Percentiles rank a stretch among this genome's conserved stretches.
These are phyloP conservation scores for Chrysomela aeneicollis DNA, from an alignment of 2,888 invertebrate species.

Conservation along the genomic window DNA sequence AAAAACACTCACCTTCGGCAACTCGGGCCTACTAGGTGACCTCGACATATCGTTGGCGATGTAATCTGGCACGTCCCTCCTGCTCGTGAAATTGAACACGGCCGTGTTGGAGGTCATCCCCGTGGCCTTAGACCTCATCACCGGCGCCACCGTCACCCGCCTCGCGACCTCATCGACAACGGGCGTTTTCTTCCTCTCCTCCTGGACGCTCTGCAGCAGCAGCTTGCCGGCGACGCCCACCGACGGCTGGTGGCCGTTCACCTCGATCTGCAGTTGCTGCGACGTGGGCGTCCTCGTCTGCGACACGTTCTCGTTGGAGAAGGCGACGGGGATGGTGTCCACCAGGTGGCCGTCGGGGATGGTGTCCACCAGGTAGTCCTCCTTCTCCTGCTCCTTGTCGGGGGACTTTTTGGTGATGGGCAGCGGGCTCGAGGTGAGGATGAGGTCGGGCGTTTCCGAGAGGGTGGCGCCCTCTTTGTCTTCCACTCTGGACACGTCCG, in stretches of 20 bases:
- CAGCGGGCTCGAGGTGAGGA: conserved; percentile 58
- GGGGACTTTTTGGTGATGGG: conserved; percentile 27
- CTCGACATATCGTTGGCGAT: conserved; percentile 86
- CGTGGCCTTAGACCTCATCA: conserved; percentile 36
- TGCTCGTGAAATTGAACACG: conserved; percentile 86
- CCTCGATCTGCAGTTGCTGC: conserved; percentile 48
- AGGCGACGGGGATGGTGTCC: too few species aligned
- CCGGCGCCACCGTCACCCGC: conserved; percentile 23
- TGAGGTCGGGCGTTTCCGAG: conserved; percentile 63
- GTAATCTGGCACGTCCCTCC: conserved; percentile 89
- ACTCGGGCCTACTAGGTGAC: conserved; percentile 71
- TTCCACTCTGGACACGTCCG: conserved; percentile 56
- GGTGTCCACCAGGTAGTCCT: too few species aligned
- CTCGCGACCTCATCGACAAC: conserved; percentile 53
- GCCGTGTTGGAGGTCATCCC: conserved; percentile 40
- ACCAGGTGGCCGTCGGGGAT: too few species aligned
- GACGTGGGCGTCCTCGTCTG: conserved; percentile 42
- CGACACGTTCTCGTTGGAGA: conserved; percentile 35
- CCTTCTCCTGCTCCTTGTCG: too few species aligned
- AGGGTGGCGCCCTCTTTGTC: conserved; percentile 35
- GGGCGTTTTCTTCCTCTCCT: conserved; percentile 61
- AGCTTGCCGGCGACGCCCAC: conserved; percentile 18
- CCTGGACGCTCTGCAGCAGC: conserved; percentile 49
- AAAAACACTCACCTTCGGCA: conserved; percentile 72
- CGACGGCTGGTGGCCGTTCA: conserved; percentile 46